Conservation (phyloP, 2,113 vertebrate genomes). For the Sceloporus tristichus region DNA sequence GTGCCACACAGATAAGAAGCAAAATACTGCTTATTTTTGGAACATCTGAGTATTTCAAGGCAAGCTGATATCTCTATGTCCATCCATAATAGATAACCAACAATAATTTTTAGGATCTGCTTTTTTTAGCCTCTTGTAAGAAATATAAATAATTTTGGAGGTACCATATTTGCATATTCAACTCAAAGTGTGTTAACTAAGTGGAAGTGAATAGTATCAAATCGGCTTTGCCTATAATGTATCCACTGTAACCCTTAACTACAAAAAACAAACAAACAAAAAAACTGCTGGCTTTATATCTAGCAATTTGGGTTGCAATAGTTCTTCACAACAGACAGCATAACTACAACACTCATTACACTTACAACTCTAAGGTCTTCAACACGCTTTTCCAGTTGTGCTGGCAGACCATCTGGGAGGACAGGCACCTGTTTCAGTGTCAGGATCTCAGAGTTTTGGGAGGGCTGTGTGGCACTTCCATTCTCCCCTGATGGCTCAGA, state of each 20-base stretch:
- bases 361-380: constrained; percentile 93
- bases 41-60: neutral
- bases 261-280: neutral
- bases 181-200: neutral
- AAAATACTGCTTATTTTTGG: neutral
- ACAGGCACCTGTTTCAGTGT: constrained; percentile 83
- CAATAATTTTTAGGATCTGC: neutral
- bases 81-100: neutral
- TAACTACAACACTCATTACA: constrained; percentile 43
- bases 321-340: constrained; percentile 4
- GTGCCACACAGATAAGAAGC: neutral
- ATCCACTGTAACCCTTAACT: neutral
- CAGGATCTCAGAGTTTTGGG: constrained; percentile 74
- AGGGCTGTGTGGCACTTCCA: constrained; percentile 79
- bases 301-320: neutral
- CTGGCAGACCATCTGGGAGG: constrained; percentile 89
- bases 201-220: neutral
- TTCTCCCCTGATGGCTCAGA: constrained; percentile 89
- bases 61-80: neutral
- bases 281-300: neutral
- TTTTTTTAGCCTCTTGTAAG: neutral
- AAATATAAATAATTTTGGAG: neutral
- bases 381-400: constrained; percentile 91
- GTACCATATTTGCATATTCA: neutral
- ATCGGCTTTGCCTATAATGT: neutral